A percentile compares a stretch with the other conserved stretches of the same genome.
phyloP scores from a whole-genome alignment of 2,113 vertebrate species.

The Tychaedon coryphoeus region DNA sequence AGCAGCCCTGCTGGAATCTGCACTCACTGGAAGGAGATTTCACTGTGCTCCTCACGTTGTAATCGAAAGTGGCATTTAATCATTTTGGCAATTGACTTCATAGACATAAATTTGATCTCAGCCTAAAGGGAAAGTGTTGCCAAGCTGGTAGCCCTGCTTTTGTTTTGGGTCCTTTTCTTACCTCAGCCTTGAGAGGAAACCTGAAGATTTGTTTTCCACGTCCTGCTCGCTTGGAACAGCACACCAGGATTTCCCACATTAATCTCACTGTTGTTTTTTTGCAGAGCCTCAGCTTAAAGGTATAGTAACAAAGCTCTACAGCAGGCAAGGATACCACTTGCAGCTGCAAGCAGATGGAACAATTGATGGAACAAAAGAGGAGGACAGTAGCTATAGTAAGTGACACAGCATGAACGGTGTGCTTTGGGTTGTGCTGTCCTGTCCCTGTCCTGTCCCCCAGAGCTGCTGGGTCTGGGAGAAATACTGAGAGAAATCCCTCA shows the following conservation, averaged over 20 bases:
- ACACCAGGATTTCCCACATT: conserved; percentile 23
- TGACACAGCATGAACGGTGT: conserved; percentile 46
- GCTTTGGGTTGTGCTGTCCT: conserved; percentile 16
- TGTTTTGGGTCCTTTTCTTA: not conserved
- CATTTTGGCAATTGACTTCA: conserved; percentile 6
- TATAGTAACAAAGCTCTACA: conserved; percentile 98
- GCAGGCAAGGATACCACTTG: conserved; percentile 97
- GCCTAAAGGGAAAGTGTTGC: not conserved
- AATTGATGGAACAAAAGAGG: conserved; percentile 98
- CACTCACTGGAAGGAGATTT: not conserved
- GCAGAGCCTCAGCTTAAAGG: conserved; percentile 99
- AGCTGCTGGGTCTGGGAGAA: not conserved
- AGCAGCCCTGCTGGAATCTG: not conserved
- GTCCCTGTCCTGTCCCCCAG: not conserved
- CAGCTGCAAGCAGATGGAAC: conserved; percentile 98
- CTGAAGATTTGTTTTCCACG: not conserved
- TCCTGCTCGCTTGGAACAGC: not conserved
- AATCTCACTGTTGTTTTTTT: conserved; percentile 65
- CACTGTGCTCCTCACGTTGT: not conserved
- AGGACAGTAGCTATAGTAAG: conserved; percentile 97
- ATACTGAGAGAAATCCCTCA: conserved; percentile 21
- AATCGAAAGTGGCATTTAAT: conserved; percentile 41
- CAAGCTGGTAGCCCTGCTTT: not conserved
- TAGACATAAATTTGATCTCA: not conserved
- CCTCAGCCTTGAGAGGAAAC: not conserved